Percentiles rank a stretch among this genome's conserved stretches.
Evolutionary conservation across 53 echinoderm and acorn worm genomes (phyloP).

Genomic region (Henricia sp.): DNA sequence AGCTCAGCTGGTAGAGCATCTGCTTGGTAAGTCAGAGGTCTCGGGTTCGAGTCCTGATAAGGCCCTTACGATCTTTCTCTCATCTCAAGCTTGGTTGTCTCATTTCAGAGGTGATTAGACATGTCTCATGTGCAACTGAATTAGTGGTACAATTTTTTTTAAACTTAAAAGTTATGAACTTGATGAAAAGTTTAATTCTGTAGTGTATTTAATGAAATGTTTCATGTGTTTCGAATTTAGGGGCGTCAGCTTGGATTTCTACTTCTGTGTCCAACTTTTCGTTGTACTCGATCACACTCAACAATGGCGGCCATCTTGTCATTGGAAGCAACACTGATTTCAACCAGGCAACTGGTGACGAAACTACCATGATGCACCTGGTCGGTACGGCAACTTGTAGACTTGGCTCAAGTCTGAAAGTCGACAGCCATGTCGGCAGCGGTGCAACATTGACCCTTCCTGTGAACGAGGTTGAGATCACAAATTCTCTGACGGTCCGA

Average conservation of each 20-base stretch:
- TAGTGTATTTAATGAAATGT: neutral
- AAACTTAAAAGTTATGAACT: too few relatives aligned
- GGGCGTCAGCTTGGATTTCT: slow-evolving; percentile 68
- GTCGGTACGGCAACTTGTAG: slow-evolving; percentile 5
- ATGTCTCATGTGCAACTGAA: too few relatives aligned
- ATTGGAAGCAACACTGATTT: slow-evolving; percentile 41
- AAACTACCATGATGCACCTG: slow-evolving; percentile 60
- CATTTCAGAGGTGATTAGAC: too few relatives aligned
- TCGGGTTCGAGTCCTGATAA: too few relatives aligned
- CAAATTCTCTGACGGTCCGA: slow-evolving; percentile 55
- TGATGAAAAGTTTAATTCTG: slow-evolving; percentile 2
- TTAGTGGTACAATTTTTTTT: too few relatives aligned
- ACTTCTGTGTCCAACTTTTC: neutral
- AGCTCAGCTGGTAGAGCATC: too few relatives aligned
- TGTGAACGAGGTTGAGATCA: slow-evolving; percentile 12
- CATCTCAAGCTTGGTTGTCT: too few relatives aligned
- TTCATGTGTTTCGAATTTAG: slow-evolving; percentile 21
- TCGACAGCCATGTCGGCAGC: slow-evolving; percentile 48
- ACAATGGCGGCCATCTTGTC: slow-evolving; percentile 70
- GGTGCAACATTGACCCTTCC: slow-evolving; percentile 38
- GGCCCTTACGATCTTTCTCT: too few relatives aligned
- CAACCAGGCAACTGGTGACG: slow-evolving; percentile 33
- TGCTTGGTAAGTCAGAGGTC: too few relatives aligned
- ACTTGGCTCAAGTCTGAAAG: slow-evolving; percentile 29
- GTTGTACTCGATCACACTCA: slow-evolving; percentile 40